Base-by-base conservation (phyloP, 2,888 invertebrate genomes). In the Loripinus fragilis region DNA sequence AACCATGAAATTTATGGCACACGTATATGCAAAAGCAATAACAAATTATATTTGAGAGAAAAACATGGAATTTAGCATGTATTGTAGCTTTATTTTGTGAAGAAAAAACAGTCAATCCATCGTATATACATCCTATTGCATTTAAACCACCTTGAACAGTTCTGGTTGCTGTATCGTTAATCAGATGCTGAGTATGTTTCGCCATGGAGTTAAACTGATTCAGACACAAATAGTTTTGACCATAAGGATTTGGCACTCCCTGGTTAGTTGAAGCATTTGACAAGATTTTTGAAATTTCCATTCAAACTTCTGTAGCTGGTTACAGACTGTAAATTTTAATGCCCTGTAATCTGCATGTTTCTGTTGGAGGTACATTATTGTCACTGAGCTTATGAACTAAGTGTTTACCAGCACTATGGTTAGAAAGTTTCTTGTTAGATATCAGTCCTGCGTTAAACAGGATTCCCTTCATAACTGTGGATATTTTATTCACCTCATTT, bases 321-420 rank as follows among this genome's bases (percentile, higher is more conserved):
- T 0, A 81, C 78, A 28, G 78, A 78, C 48, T 78, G 78, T 8
- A 81, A 33, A 38, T 78, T 81, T 64, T 74, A 78, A 25, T 78
- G 81, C 7, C 74, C 77, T 64, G 69, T 75, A 25, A 81, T 75
- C 55, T 77, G 80, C 74, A 80, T 80, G 28, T 77, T 42, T 77
- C 74, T 15, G 78, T 81, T 25, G 76, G 78, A 7, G 75, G 74
- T n/a, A 81, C 69, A 55, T 77, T 74, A 23, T 38, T 64, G n/a
- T 75, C 75, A 38, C n/a, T n/a, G n/a, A n/a, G n/a, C n/a, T n/a
- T n/a, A n/a, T n/a, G n/a, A n/a, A n/a, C n/a, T n/a, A n/a, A n/a
- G 45, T 77, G 69, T 55, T 80, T 80, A 17, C 74, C 7, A 0
- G 77, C 80, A 55, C 76, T 77, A 38, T 77, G 80, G 42, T 77